Percentiles rank a stretch among this genome's conserved stretches.
These are phyloP conservation scores for Lepus europaeus DNA, from an alignment of 2,113 vertebrate species.

Conservation along the genomic window DNA sequence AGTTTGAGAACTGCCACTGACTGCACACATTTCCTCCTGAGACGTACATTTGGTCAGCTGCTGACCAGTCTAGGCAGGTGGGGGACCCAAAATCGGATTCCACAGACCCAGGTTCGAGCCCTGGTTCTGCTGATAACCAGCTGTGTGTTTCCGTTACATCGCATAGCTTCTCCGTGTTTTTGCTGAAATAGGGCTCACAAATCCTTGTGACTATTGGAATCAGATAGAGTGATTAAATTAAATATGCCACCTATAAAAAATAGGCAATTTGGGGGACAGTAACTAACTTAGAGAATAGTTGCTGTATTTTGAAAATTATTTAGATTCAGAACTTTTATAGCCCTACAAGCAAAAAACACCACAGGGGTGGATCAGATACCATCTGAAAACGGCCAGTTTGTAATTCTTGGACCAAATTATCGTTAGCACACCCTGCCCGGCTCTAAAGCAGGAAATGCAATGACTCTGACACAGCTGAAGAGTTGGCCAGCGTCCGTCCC, in stretches of 20 bases:
- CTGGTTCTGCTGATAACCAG: neutral
- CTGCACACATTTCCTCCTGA: neutral
- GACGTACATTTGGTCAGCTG: neutral
- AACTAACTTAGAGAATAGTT: constrained; percentile 25
- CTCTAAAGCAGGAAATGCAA: neutral
- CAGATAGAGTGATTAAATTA: constrained; percentile 34
- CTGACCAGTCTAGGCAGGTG: neutral
- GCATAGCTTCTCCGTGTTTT: neutral
- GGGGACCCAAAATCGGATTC: neutral
- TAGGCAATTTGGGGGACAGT: neutral
- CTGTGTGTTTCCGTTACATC: neutral
- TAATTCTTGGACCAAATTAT: neutral
- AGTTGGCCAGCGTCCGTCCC: neutral
- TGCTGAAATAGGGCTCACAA: neutral
- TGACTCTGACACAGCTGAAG: neutral
- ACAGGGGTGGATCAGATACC: neutral
- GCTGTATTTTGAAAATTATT: neutral
- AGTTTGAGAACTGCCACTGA: neutral
- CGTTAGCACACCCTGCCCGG: neutral
- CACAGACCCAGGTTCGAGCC: neutral
- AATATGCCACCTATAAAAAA: neutral
- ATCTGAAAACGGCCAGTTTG: neutral
- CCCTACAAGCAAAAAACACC: neutral
- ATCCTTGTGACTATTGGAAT: neutral
- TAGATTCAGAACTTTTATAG: constrained; percentile 36